Percentiles rank a stretch among this genome's conserved stretches.
Evolutionary conservation across 1,140 invertebrate species (phyloP).

Genomic region (Berghia stephanieae): DNA sequence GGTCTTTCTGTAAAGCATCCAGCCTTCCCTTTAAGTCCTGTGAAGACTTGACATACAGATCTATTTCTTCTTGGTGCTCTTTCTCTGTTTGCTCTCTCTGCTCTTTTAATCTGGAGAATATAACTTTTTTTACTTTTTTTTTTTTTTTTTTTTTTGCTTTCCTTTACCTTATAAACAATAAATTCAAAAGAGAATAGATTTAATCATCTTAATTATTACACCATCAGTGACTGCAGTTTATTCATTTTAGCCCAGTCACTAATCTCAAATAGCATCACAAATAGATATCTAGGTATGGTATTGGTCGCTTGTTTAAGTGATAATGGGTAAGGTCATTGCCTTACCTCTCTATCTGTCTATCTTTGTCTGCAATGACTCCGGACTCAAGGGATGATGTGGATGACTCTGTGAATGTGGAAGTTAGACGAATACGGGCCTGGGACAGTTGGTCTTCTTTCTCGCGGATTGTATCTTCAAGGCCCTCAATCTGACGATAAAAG

Average conservation of each 20-base stretch:
- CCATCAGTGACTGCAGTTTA: no score
- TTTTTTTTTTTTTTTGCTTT: background rate
- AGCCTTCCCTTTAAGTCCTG: constrained; percentile 95
- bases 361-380: constrained; percentile 96
- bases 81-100: constrained; percentile 95
- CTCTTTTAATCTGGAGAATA: constrained; percentile 78
- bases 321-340: no score
- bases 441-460: constrained; percentile 98
- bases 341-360: constrained; percentile 68
- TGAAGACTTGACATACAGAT: constrained; percentile 90
- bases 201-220: no score
- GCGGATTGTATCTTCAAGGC: constrained; percentile 93
- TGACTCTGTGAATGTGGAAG: constrained; percentile 69
- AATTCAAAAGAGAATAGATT: background rate
- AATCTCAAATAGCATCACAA: no score
- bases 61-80: constrained; percentile 94
- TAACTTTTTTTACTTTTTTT: background rate
- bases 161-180: background rate
- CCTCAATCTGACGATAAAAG: constrained; percentile 85
- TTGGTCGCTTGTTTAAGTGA: no score
- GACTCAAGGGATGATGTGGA: constrained; percentile 81
- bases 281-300: no score
- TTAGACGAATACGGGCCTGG: constrained; percentile 87
- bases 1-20: constrained; percentile 79
- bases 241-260: no score